Percentiles rank a stretch among this genome's conserved stretches.
These are phyloP conservation scores for Peromyscus aztecus DNA, from an alignment of 2,797 vertebrate genomes.

Conservation along the genomic window DNA sequence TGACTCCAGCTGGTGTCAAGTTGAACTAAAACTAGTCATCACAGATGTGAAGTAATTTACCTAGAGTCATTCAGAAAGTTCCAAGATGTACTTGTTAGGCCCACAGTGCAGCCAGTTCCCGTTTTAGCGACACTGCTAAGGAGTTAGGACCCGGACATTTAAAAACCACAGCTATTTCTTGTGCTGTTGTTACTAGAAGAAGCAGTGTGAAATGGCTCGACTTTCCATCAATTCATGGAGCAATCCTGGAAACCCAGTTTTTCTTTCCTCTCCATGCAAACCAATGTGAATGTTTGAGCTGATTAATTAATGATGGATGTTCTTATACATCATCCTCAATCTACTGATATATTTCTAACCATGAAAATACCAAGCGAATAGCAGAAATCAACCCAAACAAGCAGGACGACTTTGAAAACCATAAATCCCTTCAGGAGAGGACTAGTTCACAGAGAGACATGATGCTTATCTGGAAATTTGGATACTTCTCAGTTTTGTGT, in stretches of 20 bases:
- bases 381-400: slow-evolving; percentile 13
- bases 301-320: neutral
- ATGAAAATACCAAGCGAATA: neutral
- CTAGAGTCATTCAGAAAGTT: neutral
- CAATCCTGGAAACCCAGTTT: slow-evolving; percentile 43
- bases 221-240: slow-evolving; percentile 23
- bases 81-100: neutral
- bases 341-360: neutral
- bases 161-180: neutral
- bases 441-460: neutral
- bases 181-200: neutral
- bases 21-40: neutral
- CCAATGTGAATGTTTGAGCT: slow-evolving; percentile 58
- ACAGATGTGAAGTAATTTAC: neutral
- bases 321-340: neutral
- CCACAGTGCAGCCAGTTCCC: neutral
- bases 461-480: neutral
- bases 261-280: slow-evolving; percentile 45
- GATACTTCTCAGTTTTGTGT: slow-evolving; percentile 29
- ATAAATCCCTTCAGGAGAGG: neutral
- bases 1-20: neutral
- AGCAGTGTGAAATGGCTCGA: neutral
- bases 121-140: neutral
- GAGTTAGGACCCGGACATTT: neutral
- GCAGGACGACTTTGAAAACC: neutral